phyloP scores from a whole-genome alignment of 2,888 invertebrate species.

The Pecten maximus region DNA sequence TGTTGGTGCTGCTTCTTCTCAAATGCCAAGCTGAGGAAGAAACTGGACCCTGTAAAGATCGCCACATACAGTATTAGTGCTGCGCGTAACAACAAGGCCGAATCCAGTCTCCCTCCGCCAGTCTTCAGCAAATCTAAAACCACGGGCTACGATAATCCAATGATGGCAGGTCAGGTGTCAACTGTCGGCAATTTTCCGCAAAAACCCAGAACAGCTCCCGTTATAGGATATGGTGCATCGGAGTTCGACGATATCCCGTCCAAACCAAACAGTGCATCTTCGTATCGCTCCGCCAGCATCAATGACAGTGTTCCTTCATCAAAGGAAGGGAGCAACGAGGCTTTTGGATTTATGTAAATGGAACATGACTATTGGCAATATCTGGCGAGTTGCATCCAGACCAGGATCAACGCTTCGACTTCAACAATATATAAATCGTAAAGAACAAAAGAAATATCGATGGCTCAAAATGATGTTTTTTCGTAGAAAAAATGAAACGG shows the following conservation, averaged over 20 bases:
- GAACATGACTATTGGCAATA: too few relatives aligned
- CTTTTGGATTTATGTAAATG: background rate
- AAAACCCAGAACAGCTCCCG: background rate
- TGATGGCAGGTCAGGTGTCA: background rate
- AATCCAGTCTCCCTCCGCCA: background rate
- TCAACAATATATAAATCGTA: background rate
- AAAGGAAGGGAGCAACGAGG: background rate
- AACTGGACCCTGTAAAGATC: background rate
- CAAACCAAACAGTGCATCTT: slow-evolving; percentile 5
- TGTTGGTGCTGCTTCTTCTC: slow-evolving; percentile 51
- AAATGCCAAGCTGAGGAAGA: slow-evolving; percentile 28
- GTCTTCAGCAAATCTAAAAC: slow-evolving; percentile 13
- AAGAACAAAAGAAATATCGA: background rate
- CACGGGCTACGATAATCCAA: background rate
- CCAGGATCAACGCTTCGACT: background rate
- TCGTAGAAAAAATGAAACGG: background rate
- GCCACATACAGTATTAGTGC: background rate
- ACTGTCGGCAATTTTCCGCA: background rate
- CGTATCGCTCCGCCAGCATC: background rate
- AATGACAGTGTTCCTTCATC: background rate
- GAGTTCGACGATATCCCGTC: background rate
- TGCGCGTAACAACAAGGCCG: background rate
- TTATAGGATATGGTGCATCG: background rate
- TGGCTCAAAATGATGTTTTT: background rate
- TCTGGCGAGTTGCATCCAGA: background rate